Conservation (phyloP, 2,113 vertebrate genomes). For the Gymnarchus niloticus region DNA sequence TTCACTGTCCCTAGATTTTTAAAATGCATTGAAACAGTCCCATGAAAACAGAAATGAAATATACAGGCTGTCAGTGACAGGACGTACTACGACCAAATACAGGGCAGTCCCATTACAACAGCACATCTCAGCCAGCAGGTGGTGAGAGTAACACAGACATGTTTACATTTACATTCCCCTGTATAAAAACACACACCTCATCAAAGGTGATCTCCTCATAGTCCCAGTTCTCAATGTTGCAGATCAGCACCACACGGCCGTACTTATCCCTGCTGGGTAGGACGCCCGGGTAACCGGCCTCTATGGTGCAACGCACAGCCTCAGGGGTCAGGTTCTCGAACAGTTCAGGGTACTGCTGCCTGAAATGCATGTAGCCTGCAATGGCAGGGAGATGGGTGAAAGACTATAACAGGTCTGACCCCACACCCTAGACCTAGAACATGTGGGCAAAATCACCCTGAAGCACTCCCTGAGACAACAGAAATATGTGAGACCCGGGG, state of each 20-base stretch:
- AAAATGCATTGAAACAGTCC: not conserved
- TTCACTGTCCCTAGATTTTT: not conserved
- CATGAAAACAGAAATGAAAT: not conserved
- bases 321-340: conserved; percentile 84
- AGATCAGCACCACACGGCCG: conserved; percentile 90
- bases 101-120: no score
- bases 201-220: conserved; percentile 95
- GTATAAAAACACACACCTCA: conserved; percentile 60
- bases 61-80: not conserved
- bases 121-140: no score
- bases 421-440: not conserved
- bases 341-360: conserved; percentile 89
- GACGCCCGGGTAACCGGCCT: conserved; percentile 91
- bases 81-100: not conserved
- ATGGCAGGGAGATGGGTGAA: not conserved
- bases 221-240: conserved; percentile 98
- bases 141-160: no score
- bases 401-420: not conserved
- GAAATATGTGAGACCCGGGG: no score
- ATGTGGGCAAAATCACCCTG: no score
- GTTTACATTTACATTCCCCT: not conserved
- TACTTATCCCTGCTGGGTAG: conserved; percentile 84
- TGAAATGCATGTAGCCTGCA: conserved; percentile 87
- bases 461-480: no score
- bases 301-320: conserved; percentile 87